A percentile compares a stretch with the other conserved stretches of the same genome.
phyloP scores from a whole-genome alignment of 2,113 vertebrate species.

The Ellobius talpinus region DNA sequence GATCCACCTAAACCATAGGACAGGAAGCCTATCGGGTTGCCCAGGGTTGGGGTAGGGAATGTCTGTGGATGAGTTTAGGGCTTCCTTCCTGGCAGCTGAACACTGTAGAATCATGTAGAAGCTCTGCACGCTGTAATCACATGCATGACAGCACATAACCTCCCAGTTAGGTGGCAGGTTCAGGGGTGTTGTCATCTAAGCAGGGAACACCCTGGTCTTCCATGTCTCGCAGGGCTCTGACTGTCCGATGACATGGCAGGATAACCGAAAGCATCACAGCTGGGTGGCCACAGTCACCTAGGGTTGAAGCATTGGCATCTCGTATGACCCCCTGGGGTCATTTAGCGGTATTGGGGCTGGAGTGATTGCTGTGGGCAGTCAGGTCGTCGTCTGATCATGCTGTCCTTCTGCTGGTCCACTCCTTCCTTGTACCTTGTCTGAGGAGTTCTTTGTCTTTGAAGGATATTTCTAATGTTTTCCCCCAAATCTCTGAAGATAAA shows the following conservation, averaged over 20 bases:
- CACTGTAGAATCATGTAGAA: no score
- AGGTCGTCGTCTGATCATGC: not conserved
- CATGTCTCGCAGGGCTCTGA: not conserved
- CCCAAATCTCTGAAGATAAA: not conserved
- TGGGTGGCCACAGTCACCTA: not conserved
- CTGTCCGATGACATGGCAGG: not conserved
- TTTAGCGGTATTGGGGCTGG: not conserved
- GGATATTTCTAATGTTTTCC: not conserved
- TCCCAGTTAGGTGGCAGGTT: not conserved
- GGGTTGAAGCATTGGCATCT: not conserved
- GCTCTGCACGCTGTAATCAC: not conserved
- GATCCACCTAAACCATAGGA: not conserved
- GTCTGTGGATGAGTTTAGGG: fast-evolving
- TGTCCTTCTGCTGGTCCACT: no score
- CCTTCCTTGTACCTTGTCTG: not conserved
- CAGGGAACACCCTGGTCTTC: not conserved
- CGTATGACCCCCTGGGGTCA: not conserved
- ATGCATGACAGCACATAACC: not conserved
- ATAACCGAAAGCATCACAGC: not conserved
- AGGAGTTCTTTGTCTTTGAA: not conserved
- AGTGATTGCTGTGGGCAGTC: not conserved
- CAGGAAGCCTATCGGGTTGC: fast-evolving
- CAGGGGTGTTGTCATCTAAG: not conserved
- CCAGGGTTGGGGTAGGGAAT: not conserved
- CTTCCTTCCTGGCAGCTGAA: not conserved